These are phyloP conservation scores for Pararge aegeria DNA, from an alignment of 1,140 invertebrate genomes.

Conservation along the genomic window DNA sequence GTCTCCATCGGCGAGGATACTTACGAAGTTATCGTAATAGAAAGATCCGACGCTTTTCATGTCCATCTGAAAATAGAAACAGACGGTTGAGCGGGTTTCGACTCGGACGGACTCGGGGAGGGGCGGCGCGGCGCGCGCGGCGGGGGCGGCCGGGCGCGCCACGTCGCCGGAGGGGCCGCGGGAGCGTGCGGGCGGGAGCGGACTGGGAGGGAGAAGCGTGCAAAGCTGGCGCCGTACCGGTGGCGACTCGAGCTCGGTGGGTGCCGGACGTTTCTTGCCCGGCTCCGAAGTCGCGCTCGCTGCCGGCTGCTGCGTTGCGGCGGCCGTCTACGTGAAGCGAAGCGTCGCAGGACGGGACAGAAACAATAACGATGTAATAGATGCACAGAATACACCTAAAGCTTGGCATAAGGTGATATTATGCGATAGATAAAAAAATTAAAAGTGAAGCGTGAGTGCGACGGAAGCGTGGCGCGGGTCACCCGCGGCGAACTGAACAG, in stretches of 20 bases:
- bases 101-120: conserved; percentile 39
- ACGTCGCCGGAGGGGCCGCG: conserved; percentile 54
- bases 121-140: conserved; percentile 52
- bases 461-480: conserved; percentile 75
- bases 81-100: conserved; percentile 59
- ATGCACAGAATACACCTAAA: conserved; percentile 80
- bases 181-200: conserved; percentile 56
- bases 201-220: conserved; percentile 60
- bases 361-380: conserved; percentile 80
- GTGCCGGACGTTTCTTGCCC: conserved; percentile 74
- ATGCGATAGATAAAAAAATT: conserved; percentile 76
- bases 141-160: conserved; percentile 47
- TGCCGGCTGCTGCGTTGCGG: conserved; percentile 69
- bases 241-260: conserved; percentile 73
- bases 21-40: conserved; percentile 97
- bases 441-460: conserved; percentile 78
- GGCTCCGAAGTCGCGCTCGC: conserved; percentile 70
- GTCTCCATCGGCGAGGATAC: conserved; percentile 74
- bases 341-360: conserved; percentile 79
- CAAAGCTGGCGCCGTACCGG: conserved; percentile 71
- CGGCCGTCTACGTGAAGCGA: conserved; percentile 78
- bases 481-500: conserved; percentile 69
- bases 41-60: conserved; percentile 95
- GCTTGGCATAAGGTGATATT: conserved; percentile 77
- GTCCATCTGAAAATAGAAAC: conserved; percentile 89